Evolutionary conservation across 2,888 invertebrate genomes (phyloP), one percentile per base, ranked within the genome.

Genomic region (Pimpla rufipes): DNA sequence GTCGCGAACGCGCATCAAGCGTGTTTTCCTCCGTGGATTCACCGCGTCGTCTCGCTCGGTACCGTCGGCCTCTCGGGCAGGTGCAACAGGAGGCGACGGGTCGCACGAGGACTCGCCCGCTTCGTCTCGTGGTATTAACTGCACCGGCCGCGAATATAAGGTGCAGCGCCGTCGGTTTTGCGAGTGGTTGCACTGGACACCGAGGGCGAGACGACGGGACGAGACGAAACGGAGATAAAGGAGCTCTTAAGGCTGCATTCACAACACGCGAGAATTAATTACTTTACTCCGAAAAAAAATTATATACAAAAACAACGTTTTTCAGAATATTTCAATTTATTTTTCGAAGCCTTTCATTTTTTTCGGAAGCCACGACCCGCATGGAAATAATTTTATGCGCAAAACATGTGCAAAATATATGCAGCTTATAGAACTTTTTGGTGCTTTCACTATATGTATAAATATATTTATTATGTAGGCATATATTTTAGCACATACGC

Each of bases 141-240:
- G 79, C 79, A 79, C 76, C 79, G 67, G 76, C 76, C 75, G 47
- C 62, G 59, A 71, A 79, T 57, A 83, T 62, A 62, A 83, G 71
- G 76, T 83, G 79, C 76, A 76, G 73, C 67, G 55, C 42, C 67
- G 45, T n/a, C 62, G 73, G 79, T 77, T 47, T 74, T 29, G 77
- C 80, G 68, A 80, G 77, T 80, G 80, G 83, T 77, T 68, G 71
- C 73, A 79, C 77, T 74, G 76, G 79, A 77, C 79, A 77, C 83
- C 83, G 83, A 80, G 77, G 76, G 73, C 68, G 76, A 83, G 79
- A 77, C 83, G 79, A 75, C 82, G 66, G 64, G 74, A 70, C 75
- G 66, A 45, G 57, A 66, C 52, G 52, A 64, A 67, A 62, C 47
- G 79, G 47, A 74, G 73, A 77, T 67, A 16, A 29, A 74, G 79